Base-by-base conservation (phyloP, 2,888 invertebrate genomes). In the Resseliella maxima region DNA sequence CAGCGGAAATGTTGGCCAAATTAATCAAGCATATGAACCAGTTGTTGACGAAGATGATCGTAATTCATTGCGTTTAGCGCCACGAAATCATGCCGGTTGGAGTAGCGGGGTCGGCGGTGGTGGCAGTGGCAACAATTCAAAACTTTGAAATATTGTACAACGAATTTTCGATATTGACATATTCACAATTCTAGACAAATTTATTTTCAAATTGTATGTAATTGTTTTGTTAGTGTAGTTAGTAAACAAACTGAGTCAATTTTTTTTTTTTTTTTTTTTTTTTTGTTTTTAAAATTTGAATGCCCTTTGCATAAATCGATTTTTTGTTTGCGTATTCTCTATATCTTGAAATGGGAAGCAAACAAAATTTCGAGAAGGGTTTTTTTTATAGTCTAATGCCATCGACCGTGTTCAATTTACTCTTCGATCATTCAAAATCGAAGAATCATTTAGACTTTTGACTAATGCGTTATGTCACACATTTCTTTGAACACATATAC, bases 11-110 rank as follows among this genome's bases (percentile, higher is more conserved):
- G 92, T 90, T 8, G 96, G 96, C 86, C 96, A 94, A 89, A 92
- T 95, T 6, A 96, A 96, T 91, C 92, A 95, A 88, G 96, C 94
- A 3, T 96, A 95, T 89, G 96, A 96, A 89, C 94, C 93, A 15
- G 92, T 93, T 0, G 88, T 93, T 18, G 94, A 94, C 85, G 94
- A 94, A 36, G 95, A 95, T 86, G 94, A 94, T 88, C 92, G 92
- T 88, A 94, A 95, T 89, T 95, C 96, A 12, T 91, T 96, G 88
- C 94, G 95, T 90, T 92, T 96, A 89, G 95, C 95, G 88, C 93
- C 94, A 38, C 92, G 95, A 89, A 93, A 93, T 90, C 93, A 93
- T 89, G 93, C 92, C 90, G 94, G 94, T 88, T 95, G 93, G 93
- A 89, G 90, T 86, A 90, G 89, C 86, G 46, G 92, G 92, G n/a